Base-by-base conservation (phyloP, 2,888 invertebrate species). In the Drosophila macrothrix region DNA sequence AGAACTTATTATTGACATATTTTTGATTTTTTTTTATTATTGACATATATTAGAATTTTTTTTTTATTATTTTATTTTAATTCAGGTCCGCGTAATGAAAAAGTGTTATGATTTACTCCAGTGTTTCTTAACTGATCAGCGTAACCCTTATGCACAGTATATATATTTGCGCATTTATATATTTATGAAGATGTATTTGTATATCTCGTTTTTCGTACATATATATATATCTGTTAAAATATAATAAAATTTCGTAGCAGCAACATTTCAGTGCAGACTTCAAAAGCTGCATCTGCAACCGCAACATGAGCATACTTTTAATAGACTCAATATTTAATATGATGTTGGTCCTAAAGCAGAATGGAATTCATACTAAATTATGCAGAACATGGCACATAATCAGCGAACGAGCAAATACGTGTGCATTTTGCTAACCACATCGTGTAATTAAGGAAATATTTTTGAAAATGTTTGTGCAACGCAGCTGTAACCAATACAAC, bases 401-500 rank as follows among this genome's bases (percentile, higher is more conserved):
- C 70, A 81, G 76, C 71, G 67, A 63, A 41, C 64, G 67, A 63
- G 50, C 70, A 73, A 37, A 73, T 68, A 65, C 73, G 64, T 65
- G 63, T 64, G 46, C 66, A 67, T 54, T 79, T 69, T 62, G 52
- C 66, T 69, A 76, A 61, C 66, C 79, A 70, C 79, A 79, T 60
- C 68, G 70, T 74, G 69, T 77, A 82, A 82, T 79, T 82, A 81
- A 79, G 82, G 70, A 74, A 82, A 79, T 81, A 82, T 67, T 79
- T 81, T 69, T 66, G 52, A 50, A 70, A 52, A 73, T 70, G 70
- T 67, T 71, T 61, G 63, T 49, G 28, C 55, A 61, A 53, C 25
- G n/a, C 58, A 25, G 22, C 16, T 25, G 46, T 16, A 16, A 16
- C 22, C 46, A 7, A 16, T 25, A 25, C 22, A 46, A 22, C 46